phyloP scores from a whole-genome alignment of 92 coral and sea anemone genomes.

The Siderastrea siderea region DNA sequence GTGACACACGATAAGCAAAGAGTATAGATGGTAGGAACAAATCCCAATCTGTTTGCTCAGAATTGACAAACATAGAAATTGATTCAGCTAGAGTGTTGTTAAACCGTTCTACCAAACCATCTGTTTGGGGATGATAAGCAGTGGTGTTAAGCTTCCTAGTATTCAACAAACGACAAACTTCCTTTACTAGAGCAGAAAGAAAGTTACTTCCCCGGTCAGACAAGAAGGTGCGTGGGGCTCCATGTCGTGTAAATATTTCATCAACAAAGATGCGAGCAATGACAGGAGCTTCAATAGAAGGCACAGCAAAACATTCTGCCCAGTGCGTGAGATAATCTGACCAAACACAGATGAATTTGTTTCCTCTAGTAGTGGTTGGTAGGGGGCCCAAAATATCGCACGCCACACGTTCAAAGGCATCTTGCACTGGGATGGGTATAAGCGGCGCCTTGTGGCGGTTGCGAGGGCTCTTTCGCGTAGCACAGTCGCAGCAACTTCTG shows the following conservation, averaged over 20 bases:
- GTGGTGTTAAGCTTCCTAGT: conserved; percentile 73
- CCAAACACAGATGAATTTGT: conserved; percentile 58
- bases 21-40: conserved; percentile 23
- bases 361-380: conserved; percentile 49
- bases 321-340: conserved; percentile 56
- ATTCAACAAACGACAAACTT: conserved; percentile 62
- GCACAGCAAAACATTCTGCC: conserved; percentile 54
- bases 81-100: conserved; percentile 48
- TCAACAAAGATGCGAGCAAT: neutral
- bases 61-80: conserved; percentile 42
- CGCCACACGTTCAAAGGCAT: conserved; percentile 53
- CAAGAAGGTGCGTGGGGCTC: conserved; percentile 56
- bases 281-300: conserved; percentile 19
- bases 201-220: conserved; percentile 69
- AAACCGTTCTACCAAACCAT: conserved; percentile 54
- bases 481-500: conserved; percentile 49
- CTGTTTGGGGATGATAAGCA: conserved; percentile 66
- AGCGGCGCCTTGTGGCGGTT: conserved; percentile 48
- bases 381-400: conserved; percentile 65
- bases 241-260: conserved; percentile 52
- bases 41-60: conserved; percentile 70
- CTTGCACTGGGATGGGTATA: conserved; percentile 64
- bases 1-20: conserved; percentile 39
- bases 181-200: conserved; percentile 45
- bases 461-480: conserved; percentile 55